Evolutionary conservation across 2,888 invertebrate genomes (phyloP), one percentile per base, ranked within the genome.

Genomic region (Drosophila picticornis): DNA sequence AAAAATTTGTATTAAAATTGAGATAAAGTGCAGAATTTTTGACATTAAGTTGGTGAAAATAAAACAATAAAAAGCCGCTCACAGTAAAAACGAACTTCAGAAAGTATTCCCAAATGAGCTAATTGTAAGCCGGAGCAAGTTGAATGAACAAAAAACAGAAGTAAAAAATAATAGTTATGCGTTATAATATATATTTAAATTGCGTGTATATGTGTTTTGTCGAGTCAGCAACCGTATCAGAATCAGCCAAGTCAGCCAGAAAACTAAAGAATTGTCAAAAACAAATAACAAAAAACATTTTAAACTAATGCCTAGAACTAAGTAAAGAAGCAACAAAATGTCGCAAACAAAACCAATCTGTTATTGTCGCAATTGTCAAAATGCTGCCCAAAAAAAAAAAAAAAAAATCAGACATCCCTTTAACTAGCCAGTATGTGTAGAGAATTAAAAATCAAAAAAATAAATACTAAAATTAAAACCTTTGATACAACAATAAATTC

Each of bases 1-100:
- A 38, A 87, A 81, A 80, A 90, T 66, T 80, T 84, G 82, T 91
- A 87, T 83, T 87, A 77, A 86, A 77, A 60, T 40, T 87, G 80
- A 82, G 75, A 79, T 67, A 78, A 72, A 68, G 13, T 58, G 59
- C 71, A 78, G 40, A 67, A 9, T 25, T 46, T 65, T 72, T 72
- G 70, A 68, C 63, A 70, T 57, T 70, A 68, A 36, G n/a, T 55
- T 66, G 62, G 65, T 67, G 68, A 71, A 75, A 25, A 46, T 25
- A 16, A 16, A 16, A 11, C 72, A 78, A 69, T 32, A 36, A 40
- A 34, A n/a, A 53, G 34, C 46, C 46, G 51, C 63, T 58, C 71
- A 71, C 70, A 53, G 57, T 60, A 61, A 76, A 69, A 68, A 2
- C 22, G 52, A 69, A 56, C 48, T 67, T 62, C 78, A 71, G 59